Evolutionary conservation across 2,797 vertebrate species (phyloP).

Genomic region (Alauda arvensis): DNA sequence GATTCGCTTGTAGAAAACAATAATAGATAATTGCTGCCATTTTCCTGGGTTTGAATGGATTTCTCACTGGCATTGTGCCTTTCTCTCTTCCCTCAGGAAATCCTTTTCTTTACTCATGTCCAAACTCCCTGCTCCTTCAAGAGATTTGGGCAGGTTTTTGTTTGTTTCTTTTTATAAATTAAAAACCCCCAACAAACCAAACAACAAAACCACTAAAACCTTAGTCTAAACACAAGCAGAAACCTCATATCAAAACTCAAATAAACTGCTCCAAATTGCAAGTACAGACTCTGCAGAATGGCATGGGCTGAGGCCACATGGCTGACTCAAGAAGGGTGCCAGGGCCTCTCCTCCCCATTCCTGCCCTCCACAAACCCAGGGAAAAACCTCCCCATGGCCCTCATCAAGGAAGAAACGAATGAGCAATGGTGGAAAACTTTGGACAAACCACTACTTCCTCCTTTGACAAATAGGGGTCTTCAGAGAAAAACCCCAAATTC

Average conservation of each 20-base stretch:
- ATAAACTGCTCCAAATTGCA: not conserved
- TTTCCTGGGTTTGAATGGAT: not conserved
- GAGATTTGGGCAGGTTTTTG: not conserved
- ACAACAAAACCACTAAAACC: not conserved
- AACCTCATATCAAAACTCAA: not conserved
- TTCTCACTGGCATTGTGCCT: not conserved
- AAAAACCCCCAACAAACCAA: fast-evolving
- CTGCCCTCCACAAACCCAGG: not conserved
- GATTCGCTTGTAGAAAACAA: not conserved
- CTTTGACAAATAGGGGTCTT: not conserved
- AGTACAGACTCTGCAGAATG: fast-evolving
- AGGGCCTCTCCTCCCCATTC: too few species aligned
- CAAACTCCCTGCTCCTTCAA: not conserved
- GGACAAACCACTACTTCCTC: not conserved
- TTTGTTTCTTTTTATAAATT: not conserved
- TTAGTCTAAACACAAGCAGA: not conserved
- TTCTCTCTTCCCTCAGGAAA: not conserved
- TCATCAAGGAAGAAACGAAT: not conserved
- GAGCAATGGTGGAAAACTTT: not conserved
- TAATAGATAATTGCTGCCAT: not conserved
- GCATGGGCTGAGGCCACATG: fast-evolving
- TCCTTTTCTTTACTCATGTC: not conserved
- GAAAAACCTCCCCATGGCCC: not conserved
- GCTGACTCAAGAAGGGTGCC: not conserved
- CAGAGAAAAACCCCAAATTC: not conserved